Conservation (phyloP, 2,113 vertebrate genomes). For the Zeus faber region DNA sequence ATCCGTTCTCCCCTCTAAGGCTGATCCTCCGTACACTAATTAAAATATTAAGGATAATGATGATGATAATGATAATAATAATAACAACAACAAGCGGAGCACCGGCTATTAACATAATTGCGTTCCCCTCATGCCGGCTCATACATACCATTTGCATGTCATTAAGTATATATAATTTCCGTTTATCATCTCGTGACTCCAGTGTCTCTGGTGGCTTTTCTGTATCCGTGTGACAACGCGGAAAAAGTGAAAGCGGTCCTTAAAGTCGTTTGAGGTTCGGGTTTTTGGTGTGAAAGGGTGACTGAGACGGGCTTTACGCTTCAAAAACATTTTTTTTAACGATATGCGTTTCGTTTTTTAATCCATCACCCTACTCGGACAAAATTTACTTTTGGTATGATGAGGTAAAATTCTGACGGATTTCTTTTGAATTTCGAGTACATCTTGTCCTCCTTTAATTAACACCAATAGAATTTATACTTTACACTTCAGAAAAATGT, state of each 20-base stretch:
- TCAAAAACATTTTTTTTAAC: too few species aligned
- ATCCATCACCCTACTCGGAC: too few species aligned
- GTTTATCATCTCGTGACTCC: slow-evolving; percentile 38
- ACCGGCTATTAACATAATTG: slow-evolving; percentile 80
- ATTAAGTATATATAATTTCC: slow-evolving; percentile 60
- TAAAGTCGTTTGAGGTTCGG: too few species aligned
- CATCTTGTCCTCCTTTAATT: too few species aligned
- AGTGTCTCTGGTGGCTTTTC: slow-evolving; percentile 39
- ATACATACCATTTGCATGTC: slow-evolving; percentile 74
- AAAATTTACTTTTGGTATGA: too few species aligned
- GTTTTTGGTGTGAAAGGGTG: too few species aligned
- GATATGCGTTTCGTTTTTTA: too few species aligned
- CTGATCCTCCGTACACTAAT: slow-evolving; percentile 66
- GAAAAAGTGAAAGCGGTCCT: slow-evolving; percentile 28
- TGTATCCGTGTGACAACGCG: slow-evolving; percentile 31
- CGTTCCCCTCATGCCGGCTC: slow-evolving; percentile 62
- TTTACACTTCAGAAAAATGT: too few species aligned
- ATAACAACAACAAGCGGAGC: slow-evolving; percentile 72
- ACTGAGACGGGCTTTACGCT: too few species aligned
- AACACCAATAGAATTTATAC: too few species aligned
- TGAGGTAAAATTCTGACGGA: too few species aligned
- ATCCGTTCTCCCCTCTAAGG: slow-evolving; percentile 42
- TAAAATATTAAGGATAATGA: slow-evolving; percentile 74
- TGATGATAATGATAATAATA: slow-evolving; percentile 67
- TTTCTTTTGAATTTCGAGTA: too few species aligned